phyloP scores from a whole-genome alignment of 2,888 invertebrate species.

The Synergus japonicus region DNA sequence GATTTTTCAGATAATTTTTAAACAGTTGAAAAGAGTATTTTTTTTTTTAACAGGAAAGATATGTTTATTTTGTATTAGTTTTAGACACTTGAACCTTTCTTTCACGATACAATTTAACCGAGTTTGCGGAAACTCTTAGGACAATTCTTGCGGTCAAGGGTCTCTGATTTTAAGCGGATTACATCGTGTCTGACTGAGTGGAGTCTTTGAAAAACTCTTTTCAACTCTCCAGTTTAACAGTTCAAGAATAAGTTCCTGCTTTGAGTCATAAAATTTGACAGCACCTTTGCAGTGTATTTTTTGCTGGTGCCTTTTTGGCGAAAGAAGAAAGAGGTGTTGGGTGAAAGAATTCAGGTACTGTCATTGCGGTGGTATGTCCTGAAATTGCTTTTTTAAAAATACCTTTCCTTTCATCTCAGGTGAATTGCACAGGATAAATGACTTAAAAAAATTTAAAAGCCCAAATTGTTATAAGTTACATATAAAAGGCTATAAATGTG shows the following conservation, averaged over 20 bases:
- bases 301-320: slow-evolving; percentile 55
- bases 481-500: no score
- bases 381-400: not conserved
- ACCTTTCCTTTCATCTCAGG: not conserved
- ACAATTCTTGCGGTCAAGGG: slow-evolving; percentile 59
- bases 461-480: not conserved
- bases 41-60: not conserved
- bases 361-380: no score
- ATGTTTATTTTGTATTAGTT: not conserved
- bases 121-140: slow-evolving; percentile 41
- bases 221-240: slow-evolving; percentile 42
- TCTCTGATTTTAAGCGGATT: slow-evolving; percentile 59
- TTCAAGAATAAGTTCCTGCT: slow-evolving; percentile 59
- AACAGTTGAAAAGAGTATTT: not conserved
- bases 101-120: not conserved
- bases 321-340: slow-evolving; percentile 50
- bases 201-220: slow-evolving; percentile 60
- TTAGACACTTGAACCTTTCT: not conserved
- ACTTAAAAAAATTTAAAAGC: not conserved
- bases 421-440: not conserved
- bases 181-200: slow-evolving; percentile 55
- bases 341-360: not conserved
- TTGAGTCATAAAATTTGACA: slow-evolving; percentile 66
- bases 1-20: not conserved
- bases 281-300: slow-evolving; percentile 63